Percentiles rank a stretch among this genome's conserved stretches.
Evolutionary conservation across 2,888 invertebrate species (phyloP).

Genomic region (Idaea aversata): DNA sequence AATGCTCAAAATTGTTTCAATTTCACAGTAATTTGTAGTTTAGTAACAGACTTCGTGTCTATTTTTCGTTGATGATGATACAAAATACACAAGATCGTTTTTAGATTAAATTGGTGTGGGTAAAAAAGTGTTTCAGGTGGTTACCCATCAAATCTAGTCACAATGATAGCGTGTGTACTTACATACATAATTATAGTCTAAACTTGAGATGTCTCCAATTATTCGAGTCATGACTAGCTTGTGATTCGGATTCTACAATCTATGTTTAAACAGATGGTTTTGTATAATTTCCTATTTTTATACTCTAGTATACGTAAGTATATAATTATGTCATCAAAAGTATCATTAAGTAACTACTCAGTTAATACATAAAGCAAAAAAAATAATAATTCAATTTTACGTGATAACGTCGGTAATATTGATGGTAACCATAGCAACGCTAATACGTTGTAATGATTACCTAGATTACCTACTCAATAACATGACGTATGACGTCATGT

Average conservation of each 20-base stretch:
- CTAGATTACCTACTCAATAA: no score
- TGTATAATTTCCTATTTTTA: not conserved
- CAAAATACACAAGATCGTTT: constrained; percentile 8
- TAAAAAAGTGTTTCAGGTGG: not conserved
- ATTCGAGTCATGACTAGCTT: not conserved
- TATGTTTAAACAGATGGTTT: not conserved
- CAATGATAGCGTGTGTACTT: not conserved
- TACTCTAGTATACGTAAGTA: not conserved
- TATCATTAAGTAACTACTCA: no score
- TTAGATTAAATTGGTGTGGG: not conserved
- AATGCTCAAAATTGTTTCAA: constrained; percentile 10
- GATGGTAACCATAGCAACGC: no score
- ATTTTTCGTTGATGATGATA: not conserved
- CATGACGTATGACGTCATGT: no score
- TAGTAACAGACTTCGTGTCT: not conserved
- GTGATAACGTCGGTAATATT: no score
- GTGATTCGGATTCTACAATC: not conserved
- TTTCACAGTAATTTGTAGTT: constrained; percentile 20
- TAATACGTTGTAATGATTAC: no score
- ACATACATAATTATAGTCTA: not conserved
- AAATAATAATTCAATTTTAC: no score
- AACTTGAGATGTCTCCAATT: not conserved
- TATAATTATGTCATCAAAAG: no score
- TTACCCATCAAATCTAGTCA: not conserved
- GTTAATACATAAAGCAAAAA: no score